A percentile compares a stretch with the other conserved stretches of the same genome.
phyloP scores from a whole-genome alignment of 2,797 vertebrate species.

The Eleutherodactylus coqui region DNA sequence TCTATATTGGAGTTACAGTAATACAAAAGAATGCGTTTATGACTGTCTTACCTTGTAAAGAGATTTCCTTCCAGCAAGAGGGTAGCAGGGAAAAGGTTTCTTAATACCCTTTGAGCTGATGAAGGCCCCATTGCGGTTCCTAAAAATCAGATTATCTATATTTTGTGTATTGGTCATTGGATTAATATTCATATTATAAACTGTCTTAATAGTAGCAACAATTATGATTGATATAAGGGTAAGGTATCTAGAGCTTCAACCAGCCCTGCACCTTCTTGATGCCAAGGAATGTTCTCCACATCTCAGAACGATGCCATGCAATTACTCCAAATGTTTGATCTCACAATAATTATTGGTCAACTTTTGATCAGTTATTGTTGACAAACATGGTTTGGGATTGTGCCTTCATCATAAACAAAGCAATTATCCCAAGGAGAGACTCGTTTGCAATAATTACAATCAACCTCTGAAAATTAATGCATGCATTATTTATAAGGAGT shows the following conservation, averaged over 20 bases:
- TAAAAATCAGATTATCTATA: no score
- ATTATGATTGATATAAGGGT: neutral
- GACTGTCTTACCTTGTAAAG: neutral
- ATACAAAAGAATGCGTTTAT: neutral
- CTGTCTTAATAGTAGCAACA: neutral
- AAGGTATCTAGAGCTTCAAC: neutral
- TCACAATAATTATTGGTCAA: neutral
- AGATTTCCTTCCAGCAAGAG: conserved; percentile 24
- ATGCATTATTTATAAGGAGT: conserved; percentile 14
- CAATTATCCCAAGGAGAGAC: neutral
- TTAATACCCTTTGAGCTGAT: neutral
- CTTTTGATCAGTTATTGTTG: neutral
- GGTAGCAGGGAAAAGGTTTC: conserved; percentile 4
- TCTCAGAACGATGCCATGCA: neutral
- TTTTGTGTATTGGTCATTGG: neutral
- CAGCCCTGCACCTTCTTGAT: conserved; percentile 31
- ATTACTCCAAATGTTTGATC: neutral
- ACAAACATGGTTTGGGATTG: neutral
- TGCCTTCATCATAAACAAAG: neutral
- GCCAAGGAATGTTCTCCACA: neutral
- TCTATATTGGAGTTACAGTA: neutral
- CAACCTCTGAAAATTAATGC: neutral
- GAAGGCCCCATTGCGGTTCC: neutral
- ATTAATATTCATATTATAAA: neutral
- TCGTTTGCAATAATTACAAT: neutral